Evolutionary conservation across 2,113 vertebrate species (phyloP), one percentile per base, ranked within the genome.

Genomic region (Damaliscus lunatus): DNA sequence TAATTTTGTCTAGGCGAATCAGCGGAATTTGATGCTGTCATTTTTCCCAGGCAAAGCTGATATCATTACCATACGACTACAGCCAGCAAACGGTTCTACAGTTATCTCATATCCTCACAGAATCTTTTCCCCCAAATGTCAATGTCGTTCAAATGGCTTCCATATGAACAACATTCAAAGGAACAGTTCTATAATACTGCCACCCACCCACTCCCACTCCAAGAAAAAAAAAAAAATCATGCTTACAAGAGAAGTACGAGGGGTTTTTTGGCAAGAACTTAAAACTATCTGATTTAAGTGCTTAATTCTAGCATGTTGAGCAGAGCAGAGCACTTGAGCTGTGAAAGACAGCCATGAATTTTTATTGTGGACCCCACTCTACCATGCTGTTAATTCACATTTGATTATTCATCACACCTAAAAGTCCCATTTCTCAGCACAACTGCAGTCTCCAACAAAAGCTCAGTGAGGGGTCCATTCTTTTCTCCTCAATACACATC

Each of bases 61-160:
- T 97, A 94, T 97, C 95, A 82, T 98, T 98, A 96, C 93, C 71
- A 81, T 89, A 95, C 82, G 95, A 97, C 59, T 95, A 84, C 88
- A 98, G 97, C 91, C 93, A 98, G 93, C 91, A 88, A 94, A 93
- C 96, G 95, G 90, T 77, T 98, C 97, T 95, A 78, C 82, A 64
- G 88, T 5, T 53, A 96, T 67, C 67, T 81, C 59, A 74, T 94
- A 95, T 96, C 92, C 90, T 97, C 96, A 62, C 53, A 88, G 97
- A 97, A 80, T 82, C 46, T 40, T 96, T 98, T 97, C 74, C 94
- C 98, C 43, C 77, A 97, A 98, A 97, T 96, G 98, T 97, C 98
- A 98, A 85, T 89, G 40, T 94, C 67, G 80, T 97, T 98, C 97
- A 98, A 97, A 98, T 95, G 77, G 96, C 92, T 98, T 98, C 98